A percentile compares a stretch with the other conserved stretches of the same genome.
Conservation (phyloP, 2,888 invertebrate species). For the Lycophotia porphyrea region DNA sequence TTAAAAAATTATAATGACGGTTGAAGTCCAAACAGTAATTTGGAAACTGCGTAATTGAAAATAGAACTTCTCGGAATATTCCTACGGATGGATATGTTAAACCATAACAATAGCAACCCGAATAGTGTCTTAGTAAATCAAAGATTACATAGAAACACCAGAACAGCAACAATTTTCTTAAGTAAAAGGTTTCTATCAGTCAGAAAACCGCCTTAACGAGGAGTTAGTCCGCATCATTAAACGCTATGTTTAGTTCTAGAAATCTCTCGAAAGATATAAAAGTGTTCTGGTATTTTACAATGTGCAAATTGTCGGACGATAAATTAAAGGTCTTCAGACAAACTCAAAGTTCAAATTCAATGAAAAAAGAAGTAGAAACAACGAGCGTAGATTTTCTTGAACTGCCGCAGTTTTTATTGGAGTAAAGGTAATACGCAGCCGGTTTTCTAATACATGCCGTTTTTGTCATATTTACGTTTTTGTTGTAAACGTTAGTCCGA, state of each 20-base stretch:
- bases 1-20: constrained; percentile 6
- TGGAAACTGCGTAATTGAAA: neutral
- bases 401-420: constrained; percentile 23
- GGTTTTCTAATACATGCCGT: constrained; percentile 34
- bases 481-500: constrained; percentile 3
- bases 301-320: neutral
- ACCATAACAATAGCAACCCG: neutral
- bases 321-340: constrained; percentile 6
- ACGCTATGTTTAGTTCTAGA: constrained; percentile 22
- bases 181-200: constrained; percentile 9
- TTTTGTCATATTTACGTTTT: constrained; percentile 12
- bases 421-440: constrained; percentile 32
- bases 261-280: constrained; percentile 13
- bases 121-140: neutral
- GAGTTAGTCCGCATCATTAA: constrained; percentile 15
- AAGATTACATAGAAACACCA: constrained; percentile 13
- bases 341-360: constrained; percentile 57
- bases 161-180: constrained; percentile 25
- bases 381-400: constrained; percentile 28
- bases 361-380: constrained; percentile 7
- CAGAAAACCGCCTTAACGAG: constrained; percentile 22
- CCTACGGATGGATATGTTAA: neutral
- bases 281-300: neutral
- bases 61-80: neutral
- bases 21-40: constrained; percentile 22